Evolutionary conservation across 2,113 vertebrate genomes (phyloP).

Genomic region (Penelope pileata): DNA sequence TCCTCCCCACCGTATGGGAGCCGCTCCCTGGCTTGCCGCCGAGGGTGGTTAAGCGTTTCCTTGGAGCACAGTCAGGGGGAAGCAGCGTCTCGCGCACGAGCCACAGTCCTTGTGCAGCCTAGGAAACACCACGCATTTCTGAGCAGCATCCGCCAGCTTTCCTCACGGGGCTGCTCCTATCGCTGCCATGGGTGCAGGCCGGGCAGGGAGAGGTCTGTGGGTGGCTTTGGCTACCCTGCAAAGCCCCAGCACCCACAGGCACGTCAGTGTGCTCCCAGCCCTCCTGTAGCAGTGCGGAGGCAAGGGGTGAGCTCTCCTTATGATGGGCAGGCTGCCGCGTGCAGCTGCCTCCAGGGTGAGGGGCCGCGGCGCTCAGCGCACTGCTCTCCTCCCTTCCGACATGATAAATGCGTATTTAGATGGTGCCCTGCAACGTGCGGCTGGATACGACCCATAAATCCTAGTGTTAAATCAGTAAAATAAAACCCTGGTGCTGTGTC

Average conservation of each 20-base stretch:
- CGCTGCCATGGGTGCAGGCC: rapidly evolving
- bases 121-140: not conserved
- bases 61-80: not conserved
- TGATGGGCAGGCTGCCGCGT: not conserved
- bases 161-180: not conserved
- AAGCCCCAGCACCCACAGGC: not conserved
- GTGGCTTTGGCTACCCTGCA: not conserved
- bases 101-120: not conserved
- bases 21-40: not conserved
- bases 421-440: not conserved
- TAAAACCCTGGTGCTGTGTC: constrained; percentile 40
- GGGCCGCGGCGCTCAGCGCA: not conserved
- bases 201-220: not conserved
- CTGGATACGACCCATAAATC: constrained; percentile 58
- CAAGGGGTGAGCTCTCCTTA: not conserved
- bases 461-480: constrained; percentile 54
- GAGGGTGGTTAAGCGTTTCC: not conserved
- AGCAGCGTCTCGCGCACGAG: not conserved
- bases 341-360: constrained; percentile 11
- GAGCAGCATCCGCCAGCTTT: not conserved
- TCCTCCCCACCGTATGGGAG: rapidly evolving
- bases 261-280: not conserved
- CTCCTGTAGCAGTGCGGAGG: rapidly evolving
- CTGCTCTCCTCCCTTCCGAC: constrained; percentile 16
- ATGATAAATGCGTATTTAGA: constrained; percentile 57